phyloP scores from a whole-genome alignment of 2,113 vertebrate genomes.

The Dicentrarchus labrax region DNA sequence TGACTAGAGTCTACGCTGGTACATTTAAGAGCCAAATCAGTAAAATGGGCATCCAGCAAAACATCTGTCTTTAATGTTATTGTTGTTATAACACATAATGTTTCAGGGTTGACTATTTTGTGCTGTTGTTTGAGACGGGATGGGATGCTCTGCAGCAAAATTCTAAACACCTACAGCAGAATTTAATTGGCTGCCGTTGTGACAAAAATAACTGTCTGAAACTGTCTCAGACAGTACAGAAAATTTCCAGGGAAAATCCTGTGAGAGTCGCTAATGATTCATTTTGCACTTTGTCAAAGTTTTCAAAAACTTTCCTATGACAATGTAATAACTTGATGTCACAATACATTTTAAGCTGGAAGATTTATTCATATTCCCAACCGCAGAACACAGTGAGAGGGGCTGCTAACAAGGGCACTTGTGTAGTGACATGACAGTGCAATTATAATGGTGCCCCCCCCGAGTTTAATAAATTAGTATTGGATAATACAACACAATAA shows the following conservation, averaged over 20 bases:
- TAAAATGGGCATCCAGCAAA: neutral
- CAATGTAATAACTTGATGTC: constrained; percentile 52
- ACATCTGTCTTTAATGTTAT: constrained; percentile 10
- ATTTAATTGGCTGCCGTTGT: constrained; percentile 70
- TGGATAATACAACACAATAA: constrained; percentile 22
- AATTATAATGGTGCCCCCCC: constrained; percentile 32
- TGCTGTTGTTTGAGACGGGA: constrained; percentile 17
- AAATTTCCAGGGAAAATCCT: constrained; percentile 43
- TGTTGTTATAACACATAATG: neutral
- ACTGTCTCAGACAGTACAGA: constrained; percentile 42
- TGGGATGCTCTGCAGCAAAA: constrained; percentile 28
- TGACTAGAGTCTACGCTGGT: neutral
- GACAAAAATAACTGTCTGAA: constrained; percentile 67
- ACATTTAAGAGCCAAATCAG: neutral
- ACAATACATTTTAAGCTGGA: constrained; percentile 50
- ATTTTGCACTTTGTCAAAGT: constrained; percentile 64
- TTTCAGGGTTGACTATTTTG: constrained; percentile 11
- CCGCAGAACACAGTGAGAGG: neutral
- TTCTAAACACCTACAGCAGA: constrained; percentile 50
- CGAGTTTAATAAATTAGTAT: neutral
- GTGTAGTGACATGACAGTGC: constrained; percentile 28
- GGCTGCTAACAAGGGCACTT: constrained; percentile 41
- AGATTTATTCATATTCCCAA: neutral
- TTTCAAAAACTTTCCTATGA: constrained; percentile 49
- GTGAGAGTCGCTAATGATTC: constrained; percentile 69